These are phyloP conservation scores for Falco naumanni DNA, from an alignment of 2,797 vertebrate genomes.

Conservation along the genomic window DNA sequence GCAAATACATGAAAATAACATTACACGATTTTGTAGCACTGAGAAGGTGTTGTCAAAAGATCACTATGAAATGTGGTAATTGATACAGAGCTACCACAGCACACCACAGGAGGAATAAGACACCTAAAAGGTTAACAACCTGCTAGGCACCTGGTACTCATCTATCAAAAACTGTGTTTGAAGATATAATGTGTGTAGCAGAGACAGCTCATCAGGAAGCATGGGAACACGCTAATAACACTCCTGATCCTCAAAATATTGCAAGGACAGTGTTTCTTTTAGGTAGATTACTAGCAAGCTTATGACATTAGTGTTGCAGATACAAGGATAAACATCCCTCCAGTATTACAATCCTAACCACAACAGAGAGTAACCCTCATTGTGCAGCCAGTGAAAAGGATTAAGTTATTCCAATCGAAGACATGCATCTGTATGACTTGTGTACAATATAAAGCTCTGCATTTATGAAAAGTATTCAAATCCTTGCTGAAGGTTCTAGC, in stretches of 20 bases:
- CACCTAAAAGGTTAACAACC: not conserved
- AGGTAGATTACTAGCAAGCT: not conserved
- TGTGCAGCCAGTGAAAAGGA: not conserved
- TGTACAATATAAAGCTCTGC: not conserved
- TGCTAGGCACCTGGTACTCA: not conserved
- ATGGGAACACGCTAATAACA: not conserved
- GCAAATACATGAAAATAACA: not conserved
- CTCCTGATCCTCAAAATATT: not conserved
- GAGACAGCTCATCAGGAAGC: not conserved
- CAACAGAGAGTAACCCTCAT: not conserved
- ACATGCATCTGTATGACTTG: not conserved
- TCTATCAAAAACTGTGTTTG: not conserved
- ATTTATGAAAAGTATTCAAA: not conserved
- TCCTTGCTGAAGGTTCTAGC: not conserved
- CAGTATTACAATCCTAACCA: not conserved
- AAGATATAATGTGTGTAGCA: not conserved
- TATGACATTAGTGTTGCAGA: not conserved
- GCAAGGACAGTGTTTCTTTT: not conserved
- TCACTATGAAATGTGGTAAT: not conserved
- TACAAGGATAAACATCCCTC: not conserved
- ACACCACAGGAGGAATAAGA: not conserved
- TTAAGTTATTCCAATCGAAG: not conserved
- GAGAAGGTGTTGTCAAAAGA: not conserved
- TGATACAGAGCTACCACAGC: not conserved
- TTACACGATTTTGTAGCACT: not conserved